These are phyloP conservation scores for Leptodirus hochenwartii DNA, from an alignment of 2,888 invertebrate species.

Conservation along the genomic window DNA sequence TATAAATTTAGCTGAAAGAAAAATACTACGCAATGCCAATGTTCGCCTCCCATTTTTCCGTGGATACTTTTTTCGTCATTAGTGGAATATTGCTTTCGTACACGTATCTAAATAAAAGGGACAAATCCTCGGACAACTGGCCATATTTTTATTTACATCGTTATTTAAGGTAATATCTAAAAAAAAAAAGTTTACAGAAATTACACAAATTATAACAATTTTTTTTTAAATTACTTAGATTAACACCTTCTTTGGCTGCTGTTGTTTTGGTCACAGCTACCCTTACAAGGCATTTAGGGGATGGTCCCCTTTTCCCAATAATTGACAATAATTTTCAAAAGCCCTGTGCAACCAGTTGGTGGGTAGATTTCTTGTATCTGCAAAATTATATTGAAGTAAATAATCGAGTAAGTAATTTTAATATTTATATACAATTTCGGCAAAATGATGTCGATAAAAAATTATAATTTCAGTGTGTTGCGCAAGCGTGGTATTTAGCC, in stretches of 20 bases:
- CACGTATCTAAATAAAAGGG: no score
- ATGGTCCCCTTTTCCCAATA: constrained; percentile 12
- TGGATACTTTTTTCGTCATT: no score
- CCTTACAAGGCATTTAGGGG: constrained; percentile 11
- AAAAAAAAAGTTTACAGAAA: no score
- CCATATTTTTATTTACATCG: no score
- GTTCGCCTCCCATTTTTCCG: no score
- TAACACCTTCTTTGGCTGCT: constrained; percentile 21
- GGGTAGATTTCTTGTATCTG: constrained; percentile 12
- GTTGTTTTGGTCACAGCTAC: constrained; percentile 13
- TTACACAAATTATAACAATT: no score
- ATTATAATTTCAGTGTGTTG: constrained; percentile 19
- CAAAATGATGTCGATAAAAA: background rate
- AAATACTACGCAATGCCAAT: no score
- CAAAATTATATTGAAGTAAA: constrained; percentile 14
- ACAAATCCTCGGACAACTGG: no score
- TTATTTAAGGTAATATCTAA: no score
- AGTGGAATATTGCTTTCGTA: no score
- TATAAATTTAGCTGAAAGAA: no score
- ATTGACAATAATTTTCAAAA: constrained; percentile 8
- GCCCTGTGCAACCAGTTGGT: constrained; percentile 13
- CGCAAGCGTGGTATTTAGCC: constrained; percentile 23
- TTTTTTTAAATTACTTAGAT: no score
- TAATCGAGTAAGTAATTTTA: constrained; percentile 7
- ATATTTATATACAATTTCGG: constrained; percentile 2